phyloP scores from a whole-genome alignment of 2,797 vertebrate genomes.

The Microhierax caerulescens region DNA sequence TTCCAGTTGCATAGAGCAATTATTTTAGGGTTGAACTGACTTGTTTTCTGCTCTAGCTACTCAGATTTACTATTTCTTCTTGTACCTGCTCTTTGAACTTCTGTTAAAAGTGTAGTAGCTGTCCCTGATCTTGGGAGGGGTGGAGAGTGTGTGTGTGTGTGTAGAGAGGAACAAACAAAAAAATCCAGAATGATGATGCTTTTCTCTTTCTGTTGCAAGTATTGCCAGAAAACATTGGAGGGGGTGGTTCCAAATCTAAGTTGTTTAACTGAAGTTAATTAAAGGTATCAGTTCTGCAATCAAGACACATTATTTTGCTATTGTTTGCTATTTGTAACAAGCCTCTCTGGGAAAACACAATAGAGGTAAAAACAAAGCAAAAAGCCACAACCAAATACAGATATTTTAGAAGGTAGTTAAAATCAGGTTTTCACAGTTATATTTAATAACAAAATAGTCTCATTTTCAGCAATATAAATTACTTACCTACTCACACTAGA shows the following conservation, averaged over 20 bases:
- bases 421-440: not conserved
- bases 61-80: not conserved
- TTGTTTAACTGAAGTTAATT: not conserved
- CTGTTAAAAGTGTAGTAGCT: not conserved
- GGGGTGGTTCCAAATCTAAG: not conserved
- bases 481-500: not conserved
- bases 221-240: not conserved
- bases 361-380: not conserved
- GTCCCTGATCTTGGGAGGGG: not conserved
- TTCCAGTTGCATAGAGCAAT: not conserved
- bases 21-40: not conserved
- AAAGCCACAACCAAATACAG: not conserved
- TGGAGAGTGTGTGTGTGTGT: no score
- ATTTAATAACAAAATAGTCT: not conserved
- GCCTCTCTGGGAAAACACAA: not conserved
- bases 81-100: not conserved
- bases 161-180: not conserved
- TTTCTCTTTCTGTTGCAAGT: not conserved
- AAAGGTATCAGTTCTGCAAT: not conserved
- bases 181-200: not conserved
- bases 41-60: not conserved
- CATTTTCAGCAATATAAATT: not conserved
- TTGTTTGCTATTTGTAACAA: not conserved
- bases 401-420: not conserved
- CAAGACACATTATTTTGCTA: not conserved